Base-by-base conservation (phyloP, 2,113 vertebrate genomes). In the Ctenodactylus gundi region DNA sequence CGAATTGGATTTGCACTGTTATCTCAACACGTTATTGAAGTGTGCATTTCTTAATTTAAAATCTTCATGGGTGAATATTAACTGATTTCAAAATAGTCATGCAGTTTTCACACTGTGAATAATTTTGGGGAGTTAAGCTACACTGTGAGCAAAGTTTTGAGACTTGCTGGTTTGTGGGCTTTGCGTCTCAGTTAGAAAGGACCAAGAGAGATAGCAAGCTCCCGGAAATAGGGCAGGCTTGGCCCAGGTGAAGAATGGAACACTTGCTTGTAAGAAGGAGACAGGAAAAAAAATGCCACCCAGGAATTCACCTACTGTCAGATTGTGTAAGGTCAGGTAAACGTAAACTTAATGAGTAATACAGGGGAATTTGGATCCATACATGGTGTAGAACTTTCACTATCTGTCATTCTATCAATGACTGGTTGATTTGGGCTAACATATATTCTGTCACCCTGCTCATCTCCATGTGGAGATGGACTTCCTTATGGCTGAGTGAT, bases 231-330 rank as follows among this genome's bases (percentile, higher is more conserved):
- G 44, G 7, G 77, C 9, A 15, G 27, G 2, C 3, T 11, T 34
- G 36, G 7, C 9, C 4, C 0, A 14, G 9, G 13, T n/a, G 12
- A 20, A 1, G 53, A 62, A 1, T 27, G 7, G 31, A 73, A 29
- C 6, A 25, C 11, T 9, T 15, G 5, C 23, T 8, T 12, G 1
- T n/a, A 49, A 65, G 29, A 1, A 75, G 39, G 8, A 67, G 57
- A 21, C n/a, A 10, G 65, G 27, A 31, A 15, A 36, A n/a, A 18
- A 62, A 31, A 6, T 21, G 55, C 12, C 9, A 84, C 1, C 34
- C 34, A 13, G 34, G 6, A 44, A 4, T 21, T 51, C 39, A 68
- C 25, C 10, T 49, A 29, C 15, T 4, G 17, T 58, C 49, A n/a
- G 17, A 10, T 60, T 4, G 27, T 6, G 34, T 57, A 31, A 65